Conservation (phyloP, 2,113 vertebrate species). For the Microcebus tavaratra region DNA sequence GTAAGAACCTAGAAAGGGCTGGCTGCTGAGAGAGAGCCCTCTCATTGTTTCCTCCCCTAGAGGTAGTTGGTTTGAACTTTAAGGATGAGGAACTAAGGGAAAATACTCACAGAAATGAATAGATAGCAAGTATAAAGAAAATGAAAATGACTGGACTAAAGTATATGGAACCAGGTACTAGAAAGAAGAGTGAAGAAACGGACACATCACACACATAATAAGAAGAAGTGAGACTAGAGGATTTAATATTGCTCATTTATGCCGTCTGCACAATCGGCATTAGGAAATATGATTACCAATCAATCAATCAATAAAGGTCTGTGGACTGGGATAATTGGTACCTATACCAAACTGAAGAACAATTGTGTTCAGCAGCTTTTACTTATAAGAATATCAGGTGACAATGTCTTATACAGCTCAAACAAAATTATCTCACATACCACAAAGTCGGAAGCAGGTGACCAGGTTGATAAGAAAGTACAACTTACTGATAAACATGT, state of each 20-base stretch:
- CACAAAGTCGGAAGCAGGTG: background rate
- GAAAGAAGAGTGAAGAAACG: background rate
- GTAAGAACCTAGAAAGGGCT: background rate
- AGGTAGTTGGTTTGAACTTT: background rate
- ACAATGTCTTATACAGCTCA: background rate
- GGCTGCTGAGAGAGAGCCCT: background rate
- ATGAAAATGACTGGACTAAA: background rate
- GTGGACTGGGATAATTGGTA: background rate
- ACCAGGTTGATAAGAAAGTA: background rate
- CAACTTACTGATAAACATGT: background rate
- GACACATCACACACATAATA: background rate
- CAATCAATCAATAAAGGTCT: background rate
- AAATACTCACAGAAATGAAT: background rate
- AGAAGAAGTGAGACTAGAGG: background rate
- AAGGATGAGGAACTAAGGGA: background rate
- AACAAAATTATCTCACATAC: background rate
- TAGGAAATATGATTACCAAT: background rate
- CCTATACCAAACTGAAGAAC: background rate
- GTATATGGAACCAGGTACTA: background rate
- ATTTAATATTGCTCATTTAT: background rate
- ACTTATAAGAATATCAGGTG: background rate
- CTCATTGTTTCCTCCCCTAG: background rate
- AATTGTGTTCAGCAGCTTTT: background rate
- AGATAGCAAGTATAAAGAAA: background rate
- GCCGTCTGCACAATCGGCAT: no score